Evolutionary conservation across 2,797 vertebrate genomes (phyloP).

Genomic region (Hipposideros larvatus): DNA sequence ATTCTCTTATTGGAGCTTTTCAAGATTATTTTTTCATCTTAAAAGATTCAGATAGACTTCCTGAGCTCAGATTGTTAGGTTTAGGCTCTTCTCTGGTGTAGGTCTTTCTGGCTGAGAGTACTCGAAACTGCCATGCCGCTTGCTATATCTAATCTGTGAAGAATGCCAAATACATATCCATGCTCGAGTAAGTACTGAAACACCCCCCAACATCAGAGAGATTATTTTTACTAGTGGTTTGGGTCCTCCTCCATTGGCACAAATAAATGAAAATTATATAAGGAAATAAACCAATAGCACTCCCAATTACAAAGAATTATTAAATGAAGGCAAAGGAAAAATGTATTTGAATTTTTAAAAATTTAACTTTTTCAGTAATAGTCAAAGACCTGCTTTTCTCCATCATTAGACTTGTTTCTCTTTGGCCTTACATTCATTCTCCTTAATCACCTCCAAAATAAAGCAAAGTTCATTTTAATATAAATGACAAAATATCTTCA

Average conservation of each 20-base stretch:
- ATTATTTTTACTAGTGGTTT: slow-evolving; percentile 29
- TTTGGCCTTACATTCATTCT: slow-evolving; percentile 38
- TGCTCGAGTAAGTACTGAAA: neutral
- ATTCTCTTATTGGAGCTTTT: slow-evolving; percentile 21
- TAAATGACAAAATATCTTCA: slow-evolving; percentile 60
- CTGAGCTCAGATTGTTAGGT: slow-evolving; percentile 13
- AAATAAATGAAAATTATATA: slow-evolving; percentile 54
- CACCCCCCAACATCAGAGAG: neutral
- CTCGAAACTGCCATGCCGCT: neutral
- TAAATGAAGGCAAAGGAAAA: slow-evolving; percentile 51
- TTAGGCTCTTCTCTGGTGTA: neutral
- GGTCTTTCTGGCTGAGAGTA: slow-evolving; percentile 21
- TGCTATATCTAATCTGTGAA: slow-evolving; percentile 30
- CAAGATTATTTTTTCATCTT: slow-evolving; percentile 7
- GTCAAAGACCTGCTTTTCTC: slow-evolving; percentile 50
- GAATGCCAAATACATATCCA: slow-evolving; percentile 13
- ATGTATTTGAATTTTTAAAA: neutral
- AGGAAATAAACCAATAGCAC: slow-evolving; percentile 53
- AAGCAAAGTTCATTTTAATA: slow-evolving; percentile 63
- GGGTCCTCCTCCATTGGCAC: slow-evolving; percentile 56
- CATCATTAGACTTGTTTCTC: slow-evolving; percentile 50
- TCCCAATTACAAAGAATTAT: slow-evolving; percentile 48
- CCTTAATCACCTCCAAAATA: slow-evolving; percentile 63
- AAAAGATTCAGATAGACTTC: slow-evolving; percentile 59
- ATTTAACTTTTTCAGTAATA: slow-evolving; percentile 27